Evolutionary conservation across 2,797 vertebrate species (phyloP), one percentile per base, ranked within the genome.

Genomic region (Clarias platycephalus): DNA sequence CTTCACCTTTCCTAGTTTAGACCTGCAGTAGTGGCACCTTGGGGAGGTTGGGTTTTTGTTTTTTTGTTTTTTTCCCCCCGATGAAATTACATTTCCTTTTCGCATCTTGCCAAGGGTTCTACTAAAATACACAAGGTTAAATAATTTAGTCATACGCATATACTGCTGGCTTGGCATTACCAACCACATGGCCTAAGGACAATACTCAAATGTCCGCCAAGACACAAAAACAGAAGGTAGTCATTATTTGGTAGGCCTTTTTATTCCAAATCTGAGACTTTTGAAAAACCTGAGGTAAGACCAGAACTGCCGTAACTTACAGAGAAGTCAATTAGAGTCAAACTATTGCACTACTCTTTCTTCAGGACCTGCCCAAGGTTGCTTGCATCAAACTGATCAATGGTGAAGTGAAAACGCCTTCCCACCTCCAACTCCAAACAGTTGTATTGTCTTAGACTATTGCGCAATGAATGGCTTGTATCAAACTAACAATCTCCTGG

Each of bases 1-100:
- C 75, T 82, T 81, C 67, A 57, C 67, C 44, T 44, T 79, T 71
- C n/a, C 78, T 62, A 85, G 76, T 53, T 49, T 82, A 40, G 66
- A 58, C 55, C 34, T 71, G 58, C 67, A 75, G 62, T 20, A 2
- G 63, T 5, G 13, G 53, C 31, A 13, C 63, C 63, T 68, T 58
- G 26, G 79, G 79, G 66, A 57, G 66, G 64, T n/a, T 80, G 53
- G 22, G 0, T 53, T 13, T 53, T 2, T 4, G 1, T 53, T 9
- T 5, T 5, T 62, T n/a, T 24, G 9, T 10, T 10, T 34, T 37
- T 76, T 76, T 53, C 12, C 22, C 0, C 37, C 40, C 7, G 0
- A 64, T 28, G 5, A 44, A 44, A 64, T 49, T 44, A 80, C 40
- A 40, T 55, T 64, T 28, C 24, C 60, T 62, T 28, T 80, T 80